Percentiles rank a stretch among this genome's conserved stretches.
Evolutionary conservation across 2,888 invertebrate species (phyloP).

Genomic region (Rotaria magnacalcarata): DNA sequence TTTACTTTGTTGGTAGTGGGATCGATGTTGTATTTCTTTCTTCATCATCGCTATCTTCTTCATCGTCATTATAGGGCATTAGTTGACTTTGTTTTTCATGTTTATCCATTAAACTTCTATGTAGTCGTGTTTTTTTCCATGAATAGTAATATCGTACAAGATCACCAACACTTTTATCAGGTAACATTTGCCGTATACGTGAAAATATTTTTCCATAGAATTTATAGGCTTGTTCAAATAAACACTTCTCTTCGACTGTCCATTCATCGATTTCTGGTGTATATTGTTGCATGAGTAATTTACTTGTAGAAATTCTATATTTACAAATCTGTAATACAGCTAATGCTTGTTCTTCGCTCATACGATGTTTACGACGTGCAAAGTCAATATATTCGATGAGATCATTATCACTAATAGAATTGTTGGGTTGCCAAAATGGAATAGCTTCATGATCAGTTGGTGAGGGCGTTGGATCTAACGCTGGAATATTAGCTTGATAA

Average conservation of each 20-base stretch:
- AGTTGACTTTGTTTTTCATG: slow-evolving; percentile 63
- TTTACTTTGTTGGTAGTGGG: slow-evolving; percentile 79
- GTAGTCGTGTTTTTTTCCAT: slow-evolving; percentile 90
- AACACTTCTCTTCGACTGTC: slow-evolving; percentile 93
- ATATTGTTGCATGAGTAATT: slow-evolving; percentile 87
- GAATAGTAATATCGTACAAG: slow-evolving; percentile 95
- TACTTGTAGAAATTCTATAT: slow-evolving; percentile 84
- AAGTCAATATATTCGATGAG: slow-evolving; percentile 38
- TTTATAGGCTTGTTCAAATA: slow-evolving; percentile 95
- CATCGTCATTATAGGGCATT: not conserved
- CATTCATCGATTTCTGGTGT: slow-evolving; percentile 96
- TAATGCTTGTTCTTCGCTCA: slow-evolving; percentile 65
- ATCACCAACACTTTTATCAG: slow-evolving; percentile 90
- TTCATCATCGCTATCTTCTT: slow-evolving; percentile 4
- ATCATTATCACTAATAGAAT: not conserved
- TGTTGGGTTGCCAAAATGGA: not conserved
- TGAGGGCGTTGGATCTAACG: not conserved
- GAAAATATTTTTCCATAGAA: slow-evolving; percentile 97
- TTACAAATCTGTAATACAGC: slow-evolving; percentile 98
- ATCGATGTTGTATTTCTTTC: slow-evolving; percentile 69
- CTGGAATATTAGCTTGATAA: slow-evolving; percentile 19
- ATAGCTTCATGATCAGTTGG: slow-evolving; percentile 3
- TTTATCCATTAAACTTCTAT: slow-evolving; percentile 86
- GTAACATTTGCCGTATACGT: slow-evolving; percentile 91
- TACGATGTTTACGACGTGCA: slow-evolving; percentile 41